Evolutionary conservation across 2,113 vertebrate genomes (phyloP), one percentile per base, ranked within the genome.

Genomic region (Monopterus albus): DNA sequence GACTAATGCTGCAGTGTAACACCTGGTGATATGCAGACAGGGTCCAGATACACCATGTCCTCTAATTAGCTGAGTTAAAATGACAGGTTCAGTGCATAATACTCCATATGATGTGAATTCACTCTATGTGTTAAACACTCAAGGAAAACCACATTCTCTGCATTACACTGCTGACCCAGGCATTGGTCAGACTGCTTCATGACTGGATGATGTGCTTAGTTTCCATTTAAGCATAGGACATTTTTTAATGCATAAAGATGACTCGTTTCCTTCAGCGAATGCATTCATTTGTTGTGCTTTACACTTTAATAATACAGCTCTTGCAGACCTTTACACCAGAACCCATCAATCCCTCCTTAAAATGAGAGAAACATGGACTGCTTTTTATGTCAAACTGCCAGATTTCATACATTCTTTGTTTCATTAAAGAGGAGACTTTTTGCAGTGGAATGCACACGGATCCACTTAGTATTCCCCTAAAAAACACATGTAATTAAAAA

Each of bases 41-140:
- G 33, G 53, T 84, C 84, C 72, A 78, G 46, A 84, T 59, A 75
- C 56, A 86, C 50, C 33, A 59, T 74, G 43, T 72, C 61, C 70
- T 72, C 52, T 82, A 82, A 80, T 82, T 84, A 80, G 82, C 52
- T 72, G 72, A 87, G 74, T 52, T 66, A 70, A 79, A 63, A 82
- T 79, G 82, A 80, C 82, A 80, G 66, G 63, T 78, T 60, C 36
- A 46, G 72, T 67, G 72, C 75, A 68, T 83, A 73, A 80, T 67
- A 59, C 78, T 81, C 71, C 77, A 68, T 61, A 72, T 62, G 36
- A 77, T 57, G 66, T 59, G 69, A 59, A 68, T 79, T 56, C 51
- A 56, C 58, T 64, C 26, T 60, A 42, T 65, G 53, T 73, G 59
- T 69, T 70, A 26, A 72, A 79, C 61, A 76, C 63, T 45, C 47